A percentile compares a stretch with the other conserved stretches of the same genome.
These are phyloP conservation scores for Zingel zingel DNA, from an alignment of 2,113 vertebrate species.

Conservation along the genomic window DNA sequence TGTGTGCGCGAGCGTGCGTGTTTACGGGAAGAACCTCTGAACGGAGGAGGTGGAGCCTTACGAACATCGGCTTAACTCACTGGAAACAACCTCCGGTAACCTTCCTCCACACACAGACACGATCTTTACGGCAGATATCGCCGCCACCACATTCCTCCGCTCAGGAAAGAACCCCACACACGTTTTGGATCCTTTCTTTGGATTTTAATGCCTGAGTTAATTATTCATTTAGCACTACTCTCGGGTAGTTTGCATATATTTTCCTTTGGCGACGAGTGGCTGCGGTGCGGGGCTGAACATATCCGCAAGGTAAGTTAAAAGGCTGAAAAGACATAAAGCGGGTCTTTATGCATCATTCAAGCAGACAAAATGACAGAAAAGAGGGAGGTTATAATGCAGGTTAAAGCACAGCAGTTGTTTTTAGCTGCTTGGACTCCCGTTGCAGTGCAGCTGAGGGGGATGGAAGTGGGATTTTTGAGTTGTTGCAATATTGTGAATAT, in stretches of 20 bases:
- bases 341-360: background rate
- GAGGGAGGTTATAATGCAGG: background rate
- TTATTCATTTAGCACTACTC: conserved; percentile 77
- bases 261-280: conserved; percentile 59
- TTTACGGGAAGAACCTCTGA: conserved; percentile 82
- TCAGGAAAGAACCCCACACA: conserved; percentile 41
- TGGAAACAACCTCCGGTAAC: conserved; percentile 79
- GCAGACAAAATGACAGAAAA: background rate
- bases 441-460: conserved; percentile 31
- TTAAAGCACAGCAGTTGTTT: background rate
- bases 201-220: conserved; percentile 84
- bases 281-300: conserved; percentile 57
- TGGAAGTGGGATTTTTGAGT: conserved; percentile 10
- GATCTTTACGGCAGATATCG: conserved; percentile 45
- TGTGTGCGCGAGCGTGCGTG: conserved; percentile 38
- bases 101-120: conserved; percentile 62
- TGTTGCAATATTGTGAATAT: conserved; percentile 2
- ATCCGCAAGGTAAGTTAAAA: conserved; percentile 76
- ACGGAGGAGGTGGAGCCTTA: conserved; percentile 83
- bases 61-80: conserved; percentile 78
- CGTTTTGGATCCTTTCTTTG: conserved; percentile 50
- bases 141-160: conserved; percentile 70
- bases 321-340: background rate
- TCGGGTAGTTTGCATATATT: conserved; percentile 79
- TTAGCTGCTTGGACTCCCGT: background rate